These are phyloP conservation scores for Cyprinodon diabolis DNA, from an alignment of 2,797 vertebrate species.

Conservation along the genomic window DNA sequence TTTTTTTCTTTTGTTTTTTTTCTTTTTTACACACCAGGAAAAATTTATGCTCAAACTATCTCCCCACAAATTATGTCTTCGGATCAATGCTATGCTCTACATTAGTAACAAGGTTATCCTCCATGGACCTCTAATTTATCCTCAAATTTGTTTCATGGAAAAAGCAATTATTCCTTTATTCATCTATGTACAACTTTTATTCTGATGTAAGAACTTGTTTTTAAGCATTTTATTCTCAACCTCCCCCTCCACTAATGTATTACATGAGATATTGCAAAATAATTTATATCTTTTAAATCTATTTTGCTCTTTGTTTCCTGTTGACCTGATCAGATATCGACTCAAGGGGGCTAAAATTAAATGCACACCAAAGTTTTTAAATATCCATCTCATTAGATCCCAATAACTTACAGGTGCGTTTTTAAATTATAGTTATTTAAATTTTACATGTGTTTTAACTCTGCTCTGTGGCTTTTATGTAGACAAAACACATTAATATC, in stretches of 20 bases:
- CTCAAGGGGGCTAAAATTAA: background rate
- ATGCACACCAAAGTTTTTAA: background rate
- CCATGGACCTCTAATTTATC: slow-evolving; percentile 66
- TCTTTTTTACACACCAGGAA: slow-evolving; percentile 58
- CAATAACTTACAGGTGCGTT: background rate
- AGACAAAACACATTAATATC: background rate
- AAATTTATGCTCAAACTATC: slow-evolving; percentile 50
- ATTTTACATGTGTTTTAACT: slow-evolving; percentile 4
- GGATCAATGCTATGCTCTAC: slow-evolving; percentile 66
- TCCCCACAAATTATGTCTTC: slow-evolving; percentile 35
- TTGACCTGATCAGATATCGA: background rate
- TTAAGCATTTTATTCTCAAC: slow-evolving; percentile 54
- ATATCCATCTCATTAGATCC: background rate
- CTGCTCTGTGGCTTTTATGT: background rate
- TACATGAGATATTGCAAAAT: slow-evolving; percentile 13
- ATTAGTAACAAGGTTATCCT: slow-evolving; percentile 70
- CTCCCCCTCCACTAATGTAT: slow-evolving; percentile 58
- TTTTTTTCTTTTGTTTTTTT: slow-evolving; percentile 47
- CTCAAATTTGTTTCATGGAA: slow-evolving; percentile 74
- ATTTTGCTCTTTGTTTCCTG: background rate
- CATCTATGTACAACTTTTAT: slow-evolving; percentile 74
- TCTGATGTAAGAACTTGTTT: slow-evolving; percentile 72
- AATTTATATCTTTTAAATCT: background rate
- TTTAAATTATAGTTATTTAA: background rate
- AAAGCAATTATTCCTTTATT: slow-evolving; percentile 71